Conservation (phyloP, 2,888 invertebrate species). For the Acanthosepion pharaonis region DNA sequence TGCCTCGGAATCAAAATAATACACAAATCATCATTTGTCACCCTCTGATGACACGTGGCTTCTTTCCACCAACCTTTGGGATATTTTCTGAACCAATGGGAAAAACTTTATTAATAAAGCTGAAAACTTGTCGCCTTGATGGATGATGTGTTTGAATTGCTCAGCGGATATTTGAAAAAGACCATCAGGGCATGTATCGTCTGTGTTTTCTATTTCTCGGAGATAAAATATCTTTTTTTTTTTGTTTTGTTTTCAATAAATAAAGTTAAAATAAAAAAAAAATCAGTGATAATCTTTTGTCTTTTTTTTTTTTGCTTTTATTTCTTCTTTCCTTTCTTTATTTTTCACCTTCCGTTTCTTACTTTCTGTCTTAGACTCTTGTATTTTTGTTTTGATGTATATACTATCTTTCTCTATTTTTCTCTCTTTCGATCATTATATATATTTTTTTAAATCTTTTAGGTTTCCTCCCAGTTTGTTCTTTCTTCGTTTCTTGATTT, state of each 20-base stretch:
- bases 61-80: not conserved
- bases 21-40: not conserved
- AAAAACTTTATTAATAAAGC: not conserved
- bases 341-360: not conserved
- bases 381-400: not conserved
- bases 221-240: not conserved
- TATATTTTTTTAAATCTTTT: not conserved
- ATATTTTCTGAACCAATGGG: conserved; percentile 1
- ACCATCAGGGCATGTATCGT: not conserved
- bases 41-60: not conserved
- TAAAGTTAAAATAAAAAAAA: not conserved
- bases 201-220: not conserved
- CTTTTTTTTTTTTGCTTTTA: not conserved
- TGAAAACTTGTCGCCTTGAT: not conserved
- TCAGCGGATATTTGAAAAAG: not conserved
- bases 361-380: not conserved
- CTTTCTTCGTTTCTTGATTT: not conserved
- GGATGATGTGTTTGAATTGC: not conserved
- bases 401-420: not conserved
- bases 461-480: rapidly evolving
- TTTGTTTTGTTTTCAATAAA: not conserved
- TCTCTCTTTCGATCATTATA: not conserved
- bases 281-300: not conserved
- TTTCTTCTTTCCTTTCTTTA: not conserved
- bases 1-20: not conserved